Base-by-base conservation (phyloP, 2,113 vertebrate genomes). In the Cinclus cinclus region DNA sequence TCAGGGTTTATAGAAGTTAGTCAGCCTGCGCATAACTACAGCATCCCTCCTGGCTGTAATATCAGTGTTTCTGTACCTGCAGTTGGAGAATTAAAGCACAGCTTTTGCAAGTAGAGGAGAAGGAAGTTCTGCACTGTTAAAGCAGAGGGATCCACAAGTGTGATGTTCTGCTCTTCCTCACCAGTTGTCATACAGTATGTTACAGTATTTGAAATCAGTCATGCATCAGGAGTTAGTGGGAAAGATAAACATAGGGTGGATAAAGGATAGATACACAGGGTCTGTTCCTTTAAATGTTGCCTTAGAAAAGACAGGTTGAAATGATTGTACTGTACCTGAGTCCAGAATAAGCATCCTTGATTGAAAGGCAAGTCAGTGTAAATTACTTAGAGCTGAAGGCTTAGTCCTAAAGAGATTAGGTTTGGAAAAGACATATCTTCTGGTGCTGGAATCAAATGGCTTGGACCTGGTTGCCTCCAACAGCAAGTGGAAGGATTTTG, bases 91-190 rank as follows among this genome's bases (percentile, higher is more conserved):
- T 47, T 58, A 41, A 50, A 81, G 68, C 64, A 37, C 35, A 65
- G 49, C 35, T 91, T 91, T 74, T 85, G 16, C 67, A 73, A 65
- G 37, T 1, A 65, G 67, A 37, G 31, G 13, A 28, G 5, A 59
- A 56, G n/a, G 27, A 68, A 81, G 37, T 5, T 64, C 49, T 63
- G 49, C 37, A 8, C 20, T 0, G 0, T 73, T 0, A 0, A 28
- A 84, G 65, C 31, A 71, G 83, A 67, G 42, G 24, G 44, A 44
- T 81, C 28, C n/a, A 8, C 0, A 0, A 44, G 62, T 27, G 37
- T 15, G 22, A 7, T 2, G 4, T n/a, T 65, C 50, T 70, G 50
- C 47, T 73, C 21, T 41, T 24, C 71, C 35, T 81, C 25, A 0
- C 16, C 55, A 46, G 10, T 31, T 65, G 31, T 56, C 33, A 37